A percentile compares a stretch with the other conserved stretches of the same genome.
phyloP scores from a whole-genome alignment of 2,113 vertebrate genomes.

The Hyperopisus bebe region DNA sequence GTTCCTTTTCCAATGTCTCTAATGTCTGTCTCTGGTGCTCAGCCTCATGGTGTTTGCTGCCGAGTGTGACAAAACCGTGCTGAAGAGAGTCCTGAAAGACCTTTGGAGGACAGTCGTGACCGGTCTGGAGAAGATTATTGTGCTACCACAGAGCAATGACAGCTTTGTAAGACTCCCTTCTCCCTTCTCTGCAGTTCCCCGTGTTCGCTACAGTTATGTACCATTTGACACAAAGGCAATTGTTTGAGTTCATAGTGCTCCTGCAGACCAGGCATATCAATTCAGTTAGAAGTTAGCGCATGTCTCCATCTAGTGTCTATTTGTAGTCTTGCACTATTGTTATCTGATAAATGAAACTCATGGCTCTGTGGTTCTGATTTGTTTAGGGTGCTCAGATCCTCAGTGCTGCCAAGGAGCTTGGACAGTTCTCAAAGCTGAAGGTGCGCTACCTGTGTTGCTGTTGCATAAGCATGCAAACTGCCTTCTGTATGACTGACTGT shows the following conservation, averaged over 20 bases:
- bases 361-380: conserved; percentile 20
- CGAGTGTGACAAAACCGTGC: conserved; percentile 90
- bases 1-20: background rate
- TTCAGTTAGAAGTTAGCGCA: background rate
- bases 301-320: background rate
- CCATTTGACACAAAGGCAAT: background rate
- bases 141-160: conserved; percentile 85
- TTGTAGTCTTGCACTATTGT: background rate
- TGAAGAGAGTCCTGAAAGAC: conserved; percentile 93
- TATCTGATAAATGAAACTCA: background rate
- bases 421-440: conserved; percentile 92
- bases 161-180: conserved; percentile 68
- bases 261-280: background rate
- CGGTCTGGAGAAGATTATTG: conserved; percentile 85
- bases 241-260: background rate
- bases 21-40: conserved; percentile 14
- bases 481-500: background rate
- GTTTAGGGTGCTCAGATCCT: conserved; percentile 85
- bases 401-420: conserved; percentile 88
- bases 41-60: conserved; percentile 90
- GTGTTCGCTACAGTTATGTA: background rate
- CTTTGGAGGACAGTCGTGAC: conserved; percentile 91
- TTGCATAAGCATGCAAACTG: no score
- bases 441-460: conserved; percentile 50
- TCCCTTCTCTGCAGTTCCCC: background rate